These are phyloP conservation scores for Paralvinella palmiformis DNA, from an alignment of 1,140 invertebrate genomes.

Conservation along the genomic window DNA sequence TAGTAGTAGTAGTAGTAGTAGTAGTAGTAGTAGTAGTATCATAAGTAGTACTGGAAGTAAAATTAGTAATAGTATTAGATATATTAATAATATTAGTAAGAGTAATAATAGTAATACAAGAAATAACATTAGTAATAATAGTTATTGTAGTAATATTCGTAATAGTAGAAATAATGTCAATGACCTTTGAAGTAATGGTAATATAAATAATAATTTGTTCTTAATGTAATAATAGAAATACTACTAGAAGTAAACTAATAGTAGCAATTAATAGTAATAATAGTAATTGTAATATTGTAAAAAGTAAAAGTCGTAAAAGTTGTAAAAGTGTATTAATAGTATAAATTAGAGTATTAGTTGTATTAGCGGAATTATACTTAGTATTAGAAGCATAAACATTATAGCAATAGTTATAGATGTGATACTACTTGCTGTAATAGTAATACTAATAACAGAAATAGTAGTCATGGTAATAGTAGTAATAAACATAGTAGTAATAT, in stretches of 20 bases:
- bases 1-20: conserved; percentile 12
- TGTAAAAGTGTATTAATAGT: conserved; percentile 7
- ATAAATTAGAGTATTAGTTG: conserved; percentile 10
- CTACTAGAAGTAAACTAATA: background rate
- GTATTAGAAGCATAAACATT: background rate
- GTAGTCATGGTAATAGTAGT: conserved; percentile 13
- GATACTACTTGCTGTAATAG: background rate
- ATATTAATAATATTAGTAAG: background rate
- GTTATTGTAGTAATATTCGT: background rate
- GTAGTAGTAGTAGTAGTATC: conserved; percentile 13
- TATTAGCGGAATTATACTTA: background rate
- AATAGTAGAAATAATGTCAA: background rate
- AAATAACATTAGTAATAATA: background rate
- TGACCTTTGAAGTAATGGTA: background rate
- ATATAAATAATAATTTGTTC: background rate
- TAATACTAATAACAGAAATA: conserved; percentile 5
- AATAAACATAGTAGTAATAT: background rate
- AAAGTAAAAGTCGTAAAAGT: background rate
- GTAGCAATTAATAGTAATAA: background rate
- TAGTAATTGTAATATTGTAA: background rate
- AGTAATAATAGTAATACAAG: background rate
- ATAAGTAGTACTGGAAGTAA: background rate
- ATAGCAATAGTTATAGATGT: conserved; percentile 1
- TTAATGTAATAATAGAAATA: background rate
- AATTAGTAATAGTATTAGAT: background rate